phyloP scores from a whole-genome alignment of 2,888 invertebrate species.

The Boloria selene region DNA sequence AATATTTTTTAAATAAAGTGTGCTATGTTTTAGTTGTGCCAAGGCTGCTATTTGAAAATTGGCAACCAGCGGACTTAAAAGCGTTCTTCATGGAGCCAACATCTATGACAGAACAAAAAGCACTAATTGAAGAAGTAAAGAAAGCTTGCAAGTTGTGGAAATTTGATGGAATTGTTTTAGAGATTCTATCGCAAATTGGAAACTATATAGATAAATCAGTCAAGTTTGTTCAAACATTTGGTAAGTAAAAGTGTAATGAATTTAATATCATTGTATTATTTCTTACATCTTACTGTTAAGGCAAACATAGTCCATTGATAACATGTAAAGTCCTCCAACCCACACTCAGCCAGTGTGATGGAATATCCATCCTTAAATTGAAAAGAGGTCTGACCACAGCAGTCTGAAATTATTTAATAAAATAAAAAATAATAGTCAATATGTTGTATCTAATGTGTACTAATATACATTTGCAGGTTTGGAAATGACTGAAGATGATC shows the following conservation, averaged over 20 bases:
- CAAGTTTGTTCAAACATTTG: constrained; percentile 85
- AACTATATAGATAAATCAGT: constrained; percentile 87
- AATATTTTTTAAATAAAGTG: constrained; percentile 15
- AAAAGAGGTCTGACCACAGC: too few relatives aligned
- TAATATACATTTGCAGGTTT: constrained; percentile 69
- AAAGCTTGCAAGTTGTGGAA: constrained; percentile 87
- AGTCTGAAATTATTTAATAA: background rate
- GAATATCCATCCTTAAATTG: too few relatives aligned
- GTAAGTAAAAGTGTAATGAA: constrained; percentile 61
- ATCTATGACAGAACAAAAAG: constrained; percentile 84
- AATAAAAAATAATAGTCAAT: background rate
- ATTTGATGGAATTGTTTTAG: constrained; percentile 95
- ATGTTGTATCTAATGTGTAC: background rate
- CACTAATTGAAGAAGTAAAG: constrained; percentile 86
- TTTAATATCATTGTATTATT: background rate
- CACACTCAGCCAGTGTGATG: too few relatives aligned
- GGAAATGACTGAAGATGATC: constrained; percentile 77
- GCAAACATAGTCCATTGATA: too few relatives aligned
- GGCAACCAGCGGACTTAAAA: constrained; percentile 89
- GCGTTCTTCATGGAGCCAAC: constrained; percentile 86
- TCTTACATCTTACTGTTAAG: too few relatives aligned
- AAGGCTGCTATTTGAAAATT: constrained; percentile 93
- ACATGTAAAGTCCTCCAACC: too few relatives aligned
- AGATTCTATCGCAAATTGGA: constrained; percentile 90
- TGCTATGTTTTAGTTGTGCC: constrained; percentile 87